A percentile compares a stretch with the other conserved stretches of the same genome.
These are phyloP conservation scores for Ichneumon xanthorius DNA, from an alignment of 2,888 invertebrate genomes.

Conservation along the genomic window DNA sequence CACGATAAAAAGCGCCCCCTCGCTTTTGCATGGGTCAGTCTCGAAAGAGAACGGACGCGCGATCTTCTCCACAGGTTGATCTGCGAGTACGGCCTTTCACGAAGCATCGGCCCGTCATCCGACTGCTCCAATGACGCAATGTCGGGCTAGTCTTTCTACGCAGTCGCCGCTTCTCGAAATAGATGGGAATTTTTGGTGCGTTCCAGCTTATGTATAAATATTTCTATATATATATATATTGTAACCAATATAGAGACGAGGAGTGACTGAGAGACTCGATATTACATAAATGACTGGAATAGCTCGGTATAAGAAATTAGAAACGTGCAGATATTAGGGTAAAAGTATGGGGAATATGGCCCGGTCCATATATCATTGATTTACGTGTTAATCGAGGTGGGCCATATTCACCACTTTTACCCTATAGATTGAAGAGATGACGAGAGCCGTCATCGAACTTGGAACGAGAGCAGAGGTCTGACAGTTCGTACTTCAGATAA, in stretches of 20 bases:
- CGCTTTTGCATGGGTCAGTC: constrained; percentile 30
- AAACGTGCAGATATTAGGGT: too few species aligned
- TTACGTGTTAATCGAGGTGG: too few species aligned
- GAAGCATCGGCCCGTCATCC: constrained; percentile 19
- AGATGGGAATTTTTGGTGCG: constrained; percentile 14
- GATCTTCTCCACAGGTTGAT: not conserved
- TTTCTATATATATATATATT: not conserved
- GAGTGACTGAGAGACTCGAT: too few species aligned
- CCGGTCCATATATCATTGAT: too few species aligned
- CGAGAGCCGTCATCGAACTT: not conserved
- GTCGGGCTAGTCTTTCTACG: not conserved
- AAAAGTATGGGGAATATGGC: too few species aligned
- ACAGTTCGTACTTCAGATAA: too few species aligned
- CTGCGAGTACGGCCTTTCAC: constrained; percentile 15
- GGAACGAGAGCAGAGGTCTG: too few species aligned
- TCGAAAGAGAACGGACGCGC: constrained; percentile 34
- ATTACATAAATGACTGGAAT: too few species aligned
- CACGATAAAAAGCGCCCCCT: not conserved
- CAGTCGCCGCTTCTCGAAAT: constrained; percentile 2
- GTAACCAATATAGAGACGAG: not conserved
- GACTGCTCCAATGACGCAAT: constrained; percentile 25
- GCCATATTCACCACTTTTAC: too few species aligned
- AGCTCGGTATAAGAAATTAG: too few species aligned
- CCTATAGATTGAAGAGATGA: too few species aligned
- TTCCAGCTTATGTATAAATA: not conserved